Evolutionary conservation across 2,113 vertebrate genomes (phyloP), one percentile per base, ranked within the genome.

Genomic region (Bos indicus): DNA sequence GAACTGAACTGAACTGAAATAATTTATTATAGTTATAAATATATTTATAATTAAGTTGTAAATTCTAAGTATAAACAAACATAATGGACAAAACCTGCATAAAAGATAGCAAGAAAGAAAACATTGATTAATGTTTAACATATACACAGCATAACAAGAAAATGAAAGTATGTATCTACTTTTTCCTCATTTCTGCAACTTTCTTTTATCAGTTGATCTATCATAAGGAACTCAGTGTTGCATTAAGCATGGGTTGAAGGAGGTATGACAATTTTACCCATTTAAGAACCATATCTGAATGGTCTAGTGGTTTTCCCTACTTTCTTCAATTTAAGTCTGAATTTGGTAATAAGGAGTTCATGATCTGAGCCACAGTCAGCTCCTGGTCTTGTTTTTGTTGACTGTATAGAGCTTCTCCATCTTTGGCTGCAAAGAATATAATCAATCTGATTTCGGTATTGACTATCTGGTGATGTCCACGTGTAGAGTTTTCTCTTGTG

Each of bases 51-150:
- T 62, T 54, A 43, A 94, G 23, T 6, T 80, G 1, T 33, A 85
- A 56, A 28, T 87, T 67, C 19, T 87, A 33, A 10, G 81, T 52
- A 77, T 84, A 92, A n/a, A 87, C 89, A 93, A 96, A 57, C 23
- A 93, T 9, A 74, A 59, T 36, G n/a, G 33, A 33, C 0, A 67
- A 86, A 95, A 90, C 1, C 16, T 92, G 23, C 13, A 90, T 60
- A 83, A 78, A 82, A 51, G 46, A 43, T 11, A 11, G 9, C 57
- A 89, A 86, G 2, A 40, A 57, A 57, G 15, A 74, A 15, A 84
- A 82, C n/a, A 83, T 17, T 43, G 17, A 82, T 62, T 86, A 81
- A 48, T 89, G 10, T 85, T 62, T 36, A 23, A 40, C 48, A 46
- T 6, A 48, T 59, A 30, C 1, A 43, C n/a, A 43, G 54, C 3